A percentile compares a stretch with the other conserved stretches of the same genome.
These are phyloP conservation scores for Temnothorax unifasciatus DNA, from an alignment of 2,888 invertebrate species.

Conservation along the genomic window DNA sequence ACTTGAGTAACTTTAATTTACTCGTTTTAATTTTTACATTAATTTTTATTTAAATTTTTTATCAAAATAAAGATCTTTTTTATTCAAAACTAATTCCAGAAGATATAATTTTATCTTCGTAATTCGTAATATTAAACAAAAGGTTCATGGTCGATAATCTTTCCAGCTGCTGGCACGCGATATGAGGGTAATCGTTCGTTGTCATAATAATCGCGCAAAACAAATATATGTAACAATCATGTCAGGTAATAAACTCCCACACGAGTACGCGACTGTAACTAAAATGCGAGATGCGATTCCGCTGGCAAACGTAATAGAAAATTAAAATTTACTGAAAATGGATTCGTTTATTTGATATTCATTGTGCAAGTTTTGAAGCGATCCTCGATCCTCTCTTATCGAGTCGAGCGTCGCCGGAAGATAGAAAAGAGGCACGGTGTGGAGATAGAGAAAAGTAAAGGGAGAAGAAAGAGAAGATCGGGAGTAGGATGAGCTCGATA, in stretches of 20 bases:
- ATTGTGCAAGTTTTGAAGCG: slow-evolving; percentile 44
- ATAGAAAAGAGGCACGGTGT: slow-evolving; percentile 1
- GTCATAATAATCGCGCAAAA: not conserved
- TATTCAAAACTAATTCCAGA: not conserved
- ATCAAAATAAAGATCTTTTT: too few relatives aligned
- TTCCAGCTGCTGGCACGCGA: not conserved
- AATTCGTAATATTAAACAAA: not conserved
- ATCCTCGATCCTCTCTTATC: slow-evolving; percentile 34
- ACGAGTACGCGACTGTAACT: not conserved
- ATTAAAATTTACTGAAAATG: slow-evolving; percentile 48
- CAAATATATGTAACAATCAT: not conserved
- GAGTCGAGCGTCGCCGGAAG: slow-evolving; percentile 11
- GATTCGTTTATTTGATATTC: slow-evolving; percentile 49
- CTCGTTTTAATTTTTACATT: not conserved
- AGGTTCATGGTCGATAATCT: not conserved
- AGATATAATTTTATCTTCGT: not conserved
- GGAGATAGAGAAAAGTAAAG: slow-evolving; percentile 7
- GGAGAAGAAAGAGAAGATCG: slow-evolving; percentile 13
- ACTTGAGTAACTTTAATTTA: not conserved
- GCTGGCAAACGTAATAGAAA: slow-evolving; percentile 27
- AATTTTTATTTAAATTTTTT: too few relatives aligned
- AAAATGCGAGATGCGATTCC: slow-evolving; percentile 28
- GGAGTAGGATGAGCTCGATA: slow-evolving; percentile 54
- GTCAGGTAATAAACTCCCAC: not conserved
- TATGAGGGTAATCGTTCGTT: not conserved